Conservation (phyloP, 2,888 invertebrate genomes). For the Chromoteleia sp. region DNA sequence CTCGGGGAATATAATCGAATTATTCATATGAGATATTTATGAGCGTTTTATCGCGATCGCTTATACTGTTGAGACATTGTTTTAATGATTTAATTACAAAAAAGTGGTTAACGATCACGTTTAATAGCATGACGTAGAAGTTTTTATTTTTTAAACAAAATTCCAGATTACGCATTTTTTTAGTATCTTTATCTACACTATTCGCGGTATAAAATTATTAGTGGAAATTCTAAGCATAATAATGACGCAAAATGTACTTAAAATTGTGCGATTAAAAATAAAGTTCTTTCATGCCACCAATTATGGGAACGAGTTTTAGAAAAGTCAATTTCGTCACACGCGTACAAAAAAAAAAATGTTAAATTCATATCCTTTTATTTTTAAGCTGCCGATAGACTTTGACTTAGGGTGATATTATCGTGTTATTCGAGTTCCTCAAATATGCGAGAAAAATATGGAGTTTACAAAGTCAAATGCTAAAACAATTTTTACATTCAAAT, state of each 20-base stretch:
- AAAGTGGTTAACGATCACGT: not conserved
- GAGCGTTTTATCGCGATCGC: conserved; percentile 9
- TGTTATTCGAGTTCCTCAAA: not conserved
- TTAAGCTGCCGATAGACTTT: not conserved
- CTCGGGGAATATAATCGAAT: conserved; percentile 4
- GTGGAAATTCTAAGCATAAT: conserved; percentile 5
- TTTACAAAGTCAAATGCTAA: no score
- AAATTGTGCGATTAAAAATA: conserved; percentile 1
- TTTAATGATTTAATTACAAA: conserved; percentile 9
- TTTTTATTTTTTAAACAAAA: no score
- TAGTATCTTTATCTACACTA: not conserved
- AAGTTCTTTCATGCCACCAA: conserved; percentile 11
- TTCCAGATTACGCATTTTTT: conserved; percentile 15
- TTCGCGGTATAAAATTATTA: conserved; percentile 9
- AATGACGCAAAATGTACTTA: conserved; percentile 12
- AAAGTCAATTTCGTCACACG: conserved; percentile 9
- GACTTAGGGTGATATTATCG: not conserved
- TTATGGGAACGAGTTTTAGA: conserved; percentile 21
- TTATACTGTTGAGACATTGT: conserved; percentile 17
- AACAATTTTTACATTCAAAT: no score
- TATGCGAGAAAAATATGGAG: no score
- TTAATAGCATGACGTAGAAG: no score
- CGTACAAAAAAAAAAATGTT: not conserved
- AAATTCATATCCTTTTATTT: not conserved
- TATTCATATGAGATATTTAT: conserved; percentile 14